Evolutionary conservation across 1,140 invertebrate genomes (phyloP), one percentile per base, ranked within the genome.

Genomic region (Hyles vespertilio): DNA sequence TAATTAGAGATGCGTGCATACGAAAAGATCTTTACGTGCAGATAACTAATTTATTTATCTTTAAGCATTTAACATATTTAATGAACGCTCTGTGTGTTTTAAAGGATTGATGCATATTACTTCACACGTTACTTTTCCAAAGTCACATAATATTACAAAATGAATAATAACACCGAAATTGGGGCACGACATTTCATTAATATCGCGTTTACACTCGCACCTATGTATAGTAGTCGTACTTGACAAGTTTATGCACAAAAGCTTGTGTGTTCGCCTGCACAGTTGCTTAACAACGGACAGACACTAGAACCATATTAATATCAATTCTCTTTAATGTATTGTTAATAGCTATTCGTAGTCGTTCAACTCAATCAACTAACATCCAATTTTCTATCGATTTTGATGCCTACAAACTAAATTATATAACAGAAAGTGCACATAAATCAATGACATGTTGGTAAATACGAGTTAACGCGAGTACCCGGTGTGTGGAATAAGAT

Each of bases 241-340:
- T 81, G 79, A 81, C 74, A 76, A 75, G 60, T 76, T 69, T 72
- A 63, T 63, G 67, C 58, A 74, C 65, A 77, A 81, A 80, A 75
- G 70, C 59, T 70, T 54, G 33, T 46, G 58, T 54, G 59, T 61
- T 49, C 55, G 33, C 46, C 43, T 65, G 61, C 65, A 61, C 48
- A 61, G 57, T 61, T 61, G 61, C 69, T 55, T 61, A 58, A 66
- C 53, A 62, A 58, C 51, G 60, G 62, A 56, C 61, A 45, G 47
- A 48, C 33, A 56, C 54, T 54, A 54, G 52, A 56, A 56, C 44
- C 45, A 56, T 56, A 67, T 59, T 63, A 59, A 63, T 67, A 60
- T 58, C 51, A 44, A 58, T 58, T 58, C 57, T 33, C 7, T 47
- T 34, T 48, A 56, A 47, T 48, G n/a, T 36, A 32, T 51, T 10